Evolutionary conservation across 2,888 invertebrate species (phyloP), one percentile per base, ranked within the genome.

Genomic region (Apodemia duryi): DNA sequence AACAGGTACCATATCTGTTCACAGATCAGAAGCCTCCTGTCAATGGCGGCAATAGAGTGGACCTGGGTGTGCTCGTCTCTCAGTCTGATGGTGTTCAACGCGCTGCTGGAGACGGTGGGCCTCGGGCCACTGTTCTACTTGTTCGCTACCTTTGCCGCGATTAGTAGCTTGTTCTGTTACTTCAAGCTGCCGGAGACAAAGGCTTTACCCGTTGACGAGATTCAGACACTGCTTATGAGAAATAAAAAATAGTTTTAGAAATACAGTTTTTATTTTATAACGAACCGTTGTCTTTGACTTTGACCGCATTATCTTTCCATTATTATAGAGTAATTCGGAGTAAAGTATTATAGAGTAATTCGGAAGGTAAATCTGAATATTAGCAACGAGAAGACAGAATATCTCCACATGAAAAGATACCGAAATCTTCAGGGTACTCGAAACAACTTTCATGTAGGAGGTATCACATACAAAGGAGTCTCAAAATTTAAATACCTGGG

Each of bases 191-290:
- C 57, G 9, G 57, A 57, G 13, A 57, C 57, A 1, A 57, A 57
- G 32, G 57, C 57, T 32, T 32, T 57, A 10, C 57, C 57, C 11
- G 57, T 57, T 10, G 57, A 57, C 6, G 57, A 57, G 35, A 57
- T 60, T 10, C 57, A 57, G 2, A 57, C 13, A 57, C n/a, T 57
- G 11, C 32, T 57, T 13, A 57, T 57, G 32, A 57, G 32, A 6
- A 57, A 57, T 6, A 57, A 57, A 32, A 13, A n/a, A 13, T 57
- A 57, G 13, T 57, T 57, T 46, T 5, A 46, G 43, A 43, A 43
- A 43, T 41, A 6, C 9, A 41, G 1, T 43, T 11, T 43, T 38
- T 38, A 9, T 52, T 21, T 51, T n/a, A n/a, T 21, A 21, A 6
- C 3, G 21, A 21, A 11, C 21, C 52, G 2, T 21, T 52, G 9